Base-by-base conservation (phyloP, 2,113 vertebrate genomes). In the Amphiprion ocellaris region DNA sequence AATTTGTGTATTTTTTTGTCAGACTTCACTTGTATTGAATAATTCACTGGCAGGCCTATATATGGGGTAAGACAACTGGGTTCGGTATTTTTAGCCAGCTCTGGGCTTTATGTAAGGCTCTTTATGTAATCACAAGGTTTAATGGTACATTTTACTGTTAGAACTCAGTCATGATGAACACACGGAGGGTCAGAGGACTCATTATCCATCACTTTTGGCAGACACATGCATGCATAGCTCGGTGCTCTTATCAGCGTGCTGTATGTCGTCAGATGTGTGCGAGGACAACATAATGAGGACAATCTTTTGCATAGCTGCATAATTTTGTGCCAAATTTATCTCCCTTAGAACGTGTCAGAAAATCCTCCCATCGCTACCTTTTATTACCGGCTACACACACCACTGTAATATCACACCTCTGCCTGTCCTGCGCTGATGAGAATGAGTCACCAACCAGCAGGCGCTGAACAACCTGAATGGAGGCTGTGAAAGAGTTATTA, bases 51-150 rank as follows among this genome's bases (percentile, higher is more conserved):
- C 19, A 81, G 69, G 33, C 23, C 87, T 88, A 84, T 85, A 92
- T 83, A 85, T 83, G 79, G 75, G 59, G 76, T 63, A 82, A 79
- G 61, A 74, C 41, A 26, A 15, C 63, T 85, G 82, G 62, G 78
- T 61, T 50, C 61, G 74, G 76, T 93, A 90, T 90, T 93, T 90
- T 93, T 93, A 93, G 85, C 75, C 30, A 23, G 56, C 59, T 74
- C 46, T 65, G 52, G 61, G 66, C 21, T 87, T 94, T 94, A 93
- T 87, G 82, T 92, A 93, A 94, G 83, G 69, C 69, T 70, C 76
- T 90, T 93, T 92, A 92, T 87, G 67, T 93, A 93, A 94, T 86
- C 87, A 77, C 50, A 76, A 63, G 55, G 63, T 90, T 92, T 87
- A 88, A 81, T 83, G 82, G 77, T 33, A 69, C 60, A 47, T 74